Base-by-base conservation (phyloP, 1,140 invertebrate genomes). In the Oncopeltus fasciatus region DNA sequence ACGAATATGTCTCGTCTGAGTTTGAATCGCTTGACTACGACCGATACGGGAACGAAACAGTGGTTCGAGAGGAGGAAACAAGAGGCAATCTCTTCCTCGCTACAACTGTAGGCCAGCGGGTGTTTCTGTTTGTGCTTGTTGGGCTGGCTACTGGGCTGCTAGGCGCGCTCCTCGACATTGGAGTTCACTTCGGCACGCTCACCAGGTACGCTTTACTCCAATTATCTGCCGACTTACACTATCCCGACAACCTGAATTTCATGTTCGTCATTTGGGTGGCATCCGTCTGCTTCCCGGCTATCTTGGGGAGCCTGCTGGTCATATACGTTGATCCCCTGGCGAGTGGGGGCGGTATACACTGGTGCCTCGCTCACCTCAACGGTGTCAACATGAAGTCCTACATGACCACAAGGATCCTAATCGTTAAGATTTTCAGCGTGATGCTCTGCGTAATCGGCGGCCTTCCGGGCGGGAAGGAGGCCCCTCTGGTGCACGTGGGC, bases 401-500 rank as follows among this genome's bases (percentile, higher is more conserved):
- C 11, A 43, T 11, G 11, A n/a, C n/a, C n/a, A n/a, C n/a, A n/a
- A n/a, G n/a, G n/a, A n/a, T n/a, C n/a, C n/a, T n/a, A n/a, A n/a
- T n/a, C n/a, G n/a, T n/a, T n/a, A n/a, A n/a, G n/a, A n/a, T n/a
- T n/a, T n/a, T n/a, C n/a, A n/a, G n/a, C n/a, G n/a, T n/a, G n/a
- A n/a, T n/a, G n/a, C n/a, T n/a, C n/a, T n/a, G n/a, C n/a, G n/a
- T 27, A 24, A 49, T 29, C n/a, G 16, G 3, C 14, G 3, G 5
- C n/a, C 27, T 21, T 27, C 27, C 1, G 16, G 2, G 2, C 1
- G 28, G 49, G 3, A 12, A 64, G 59, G 64, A 65, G 47, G 64
- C 59, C 1, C 64, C 64, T 18, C 31, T 65, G 64, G 24, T 65
- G 21, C 57, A 60, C 26, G 31, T 62, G 12, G 64, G 64, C 0